Conservation (phyloP, 2,888 invertebrate genomes). For the Drosophila incognita region DNA sequence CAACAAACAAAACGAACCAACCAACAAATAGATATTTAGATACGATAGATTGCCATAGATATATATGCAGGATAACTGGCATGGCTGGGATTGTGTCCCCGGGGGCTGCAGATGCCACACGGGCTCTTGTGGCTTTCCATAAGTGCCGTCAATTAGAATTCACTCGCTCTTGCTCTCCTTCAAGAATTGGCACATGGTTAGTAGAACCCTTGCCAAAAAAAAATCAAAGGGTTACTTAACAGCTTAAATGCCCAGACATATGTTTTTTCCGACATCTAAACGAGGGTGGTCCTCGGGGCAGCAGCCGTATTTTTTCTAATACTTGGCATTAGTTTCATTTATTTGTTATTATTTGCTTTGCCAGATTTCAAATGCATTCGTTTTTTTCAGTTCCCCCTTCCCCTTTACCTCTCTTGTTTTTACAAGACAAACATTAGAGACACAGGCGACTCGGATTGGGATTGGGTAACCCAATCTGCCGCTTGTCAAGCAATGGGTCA, state of each 20-base stretch:
- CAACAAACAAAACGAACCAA: conserved; percentile 13
- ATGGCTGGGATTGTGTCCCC: conserved; percentile 25
- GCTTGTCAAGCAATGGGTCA: conserved; percentile 72
- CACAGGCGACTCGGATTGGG: conserved; percentile 51
- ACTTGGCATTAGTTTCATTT: conserved; percentile 70
- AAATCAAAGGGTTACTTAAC: conserved; percentile 73
- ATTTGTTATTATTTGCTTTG: conserved; percentile 73
- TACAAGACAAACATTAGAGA: conserved; percentile 58
- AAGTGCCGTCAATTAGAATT: conserved; percentile 70
- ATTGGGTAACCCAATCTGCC: conserved; percentile 71
- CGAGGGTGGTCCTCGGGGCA: conserved; percentile 61
- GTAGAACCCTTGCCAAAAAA: conserved; percentile 42
- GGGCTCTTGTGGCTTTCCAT: conserved; percentile 52
- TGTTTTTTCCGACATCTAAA: conserved; percentile 46
- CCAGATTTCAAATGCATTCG: conserved; percentile 63
- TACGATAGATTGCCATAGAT: conserved; percentile 43
- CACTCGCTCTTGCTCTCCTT: conserved; percentile 9
- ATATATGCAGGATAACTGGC: conserved; percentile 13
- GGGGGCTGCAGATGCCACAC: conserved; percentile 65
- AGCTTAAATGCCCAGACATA: conserved; percentile 63
- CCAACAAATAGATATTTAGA: conserved; percentile 60
- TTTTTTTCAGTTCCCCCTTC: conserved; percentile 14
- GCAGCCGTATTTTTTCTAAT: conserved; percentile 16
- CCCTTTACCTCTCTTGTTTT: conserved; percentile 34
- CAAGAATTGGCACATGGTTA: conserved; percentile 59